Evolutionary conservation across 2,888 invertebrate species (phyloP).

Genomic region (Onthophagus sagittarius): DNA sequence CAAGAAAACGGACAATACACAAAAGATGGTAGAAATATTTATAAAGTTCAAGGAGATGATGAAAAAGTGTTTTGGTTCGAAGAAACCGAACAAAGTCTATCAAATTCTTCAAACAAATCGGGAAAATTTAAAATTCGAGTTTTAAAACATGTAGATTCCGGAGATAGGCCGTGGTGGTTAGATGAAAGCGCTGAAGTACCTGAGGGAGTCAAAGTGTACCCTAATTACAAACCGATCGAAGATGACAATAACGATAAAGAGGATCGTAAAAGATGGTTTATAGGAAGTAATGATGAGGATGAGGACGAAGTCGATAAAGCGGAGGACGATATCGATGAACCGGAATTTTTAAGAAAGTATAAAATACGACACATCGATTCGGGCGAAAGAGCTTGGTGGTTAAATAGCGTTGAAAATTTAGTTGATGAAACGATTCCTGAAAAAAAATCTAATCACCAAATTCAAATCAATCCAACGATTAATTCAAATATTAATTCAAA

Average conservation of each 20-base stretch:
- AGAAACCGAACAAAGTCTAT: slow-evolving; percentile 24
- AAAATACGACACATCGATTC: slow-evolving; percentile 64
- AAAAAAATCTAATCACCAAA: slow-evolving; percentile 48
- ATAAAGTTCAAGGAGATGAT: slow-evolving; percentile 49
- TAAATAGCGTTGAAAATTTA: slow-evolving; percentile 49
- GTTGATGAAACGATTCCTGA: slow-evolving; percentile 34
- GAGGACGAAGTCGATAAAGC: slow-evolving; percentile 21
- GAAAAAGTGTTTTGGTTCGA: slow-evolving; percentile 55
- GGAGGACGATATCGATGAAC: slow-evolving; percentile 47
- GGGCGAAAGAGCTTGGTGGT: slow-evolving; percentile 68
- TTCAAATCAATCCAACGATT: too few species aligned
- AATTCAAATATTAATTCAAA: slow-evolving; percentile 43
- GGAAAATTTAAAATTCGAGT: slow-evolving; percentile 14
- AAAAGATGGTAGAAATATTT: slow-evolving; percentile 30
- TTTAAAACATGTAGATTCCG: slow-evolving; percentile 60
- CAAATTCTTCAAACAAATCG: slow-evolving; percentile 31
- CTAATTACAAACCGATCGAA: slow-evolving; percentile 18
- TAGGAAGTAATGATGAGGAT: slow-evolving; percentile 25
- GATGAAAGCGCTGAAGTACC: slow-evolving; percentile 65
- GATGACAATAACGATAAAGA: slow-evolving; percentile 3
- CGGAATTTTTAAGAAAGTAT: slow-evolving; percentile 53
- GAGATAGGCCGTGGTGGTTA: slow-evolving; percentile 69
- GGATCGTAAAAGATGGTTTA: slow-evolving; percentile 26
- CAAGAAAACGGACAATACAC: slow-evolving; percentile 33
- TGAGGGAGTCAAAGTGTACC: slow-evolving; percentile 55